Conservation (phyloP, 2,888 invertebrate genomes). For the Lydus trimaculatus region DNA sequence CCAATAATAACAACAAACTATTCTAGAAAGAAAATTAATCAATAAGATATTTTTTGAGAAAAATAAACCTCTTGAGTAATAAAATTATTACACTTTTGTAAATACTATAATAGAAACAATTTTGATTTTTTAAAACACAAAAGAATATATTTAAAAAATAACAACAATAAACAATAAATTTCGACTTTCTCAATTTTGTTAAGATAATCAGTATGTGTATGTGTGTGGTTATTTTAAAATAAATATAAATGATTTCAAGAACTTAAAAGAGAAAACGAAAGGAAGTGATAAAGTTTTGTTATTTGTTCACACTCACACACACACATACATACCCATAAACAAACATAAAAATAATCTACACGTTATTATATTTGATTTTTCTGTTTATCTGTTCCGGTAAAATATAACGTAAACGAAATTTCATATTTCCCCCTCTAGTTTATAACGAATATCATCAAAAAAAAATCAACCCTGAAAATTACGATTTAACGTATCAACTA, state of each 20-base stretch:
- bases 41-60: background rate
- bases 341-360: background rate
- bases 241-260: slow-evolving; percentile 5
- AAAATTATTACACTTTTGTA: too few relatives aligned
- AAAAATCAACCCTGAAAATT: too few relatives aligned
- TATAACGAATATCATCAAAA: too few relatives aligned
- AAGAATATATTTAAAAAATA: background rate
- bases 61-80: too few relatives aligned
- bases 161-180: too few relatives aligned
- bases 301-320: slow-evolving; percentile 4
- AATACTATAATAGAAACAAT: too few relatives aligned
- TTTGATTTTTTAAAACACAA: too few relatives aligned
- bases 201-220: background rate
- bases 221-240: background rate
- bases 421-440: background rate
- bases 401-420: slow-evolving; percentile 2
- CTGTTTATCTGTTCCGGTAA: slow-evolving; percentile 10
- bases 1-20: background rate
- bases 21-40: background rate
- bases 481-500: too few relatives aligned
- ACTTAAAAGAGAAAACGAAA: slow-evolving; percentile 3
- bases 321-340: background rate
- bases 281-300: slow-evolving; percentile 8
- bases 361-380: slow-evolving; percentile 5
- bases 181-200: background rate